Evolutionary conservation across 2,797 vertebrate genomes (phyloP).

Genomic region (Platalea minor): DNA sequence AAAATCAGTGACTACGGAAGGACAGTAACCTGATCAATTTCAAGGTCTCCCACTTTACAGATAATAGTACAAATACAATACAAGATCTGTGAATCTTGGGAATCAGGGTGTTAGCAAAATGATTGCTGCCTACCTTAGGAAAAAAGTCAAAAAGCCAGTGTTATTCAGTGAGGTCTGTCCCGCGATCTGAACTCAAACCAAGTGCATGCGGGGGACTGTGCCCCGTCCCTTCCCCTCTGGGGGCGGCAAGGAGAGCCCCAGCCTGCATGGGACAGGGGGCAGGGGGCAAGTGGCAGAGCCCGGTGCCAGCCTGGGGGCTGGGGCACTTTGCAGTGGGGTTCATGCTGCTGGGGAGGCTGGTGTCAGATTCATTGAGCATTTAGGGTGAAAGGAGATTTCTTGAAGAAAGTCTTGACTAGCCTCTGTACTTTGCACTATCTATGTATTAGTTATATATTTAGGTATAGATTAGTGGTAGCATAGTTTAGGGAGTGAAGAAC

Average conservation of each 20-base stretch:
- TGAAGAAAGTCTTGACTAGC: neutral
- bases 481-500: neutral
- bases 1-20: neutral
- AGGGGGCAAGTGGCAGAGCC: neutral
- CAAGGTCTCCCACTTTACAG: neutral
- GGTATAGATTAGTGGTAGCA: neutral
- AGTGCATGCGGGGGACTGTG: accelerated
- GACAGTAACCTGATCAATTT: neutral
- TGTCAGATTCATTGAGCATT: neutral
- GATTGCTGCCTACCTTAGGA: neutral
- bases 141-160: neutral
- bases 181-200: neutral
- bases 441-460: neutral
- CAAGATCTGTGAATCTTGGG: neutral
- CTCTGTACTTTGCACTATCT: neutral
- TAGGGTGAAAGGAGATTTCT: neutral
- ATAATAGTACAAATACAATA: neutral
- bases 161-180: neutral
- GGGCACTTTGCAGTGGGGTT: neutral
- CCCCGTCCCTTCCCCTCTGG: accelerated
- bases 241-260: neutral
- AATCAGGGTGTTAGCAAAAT: neutral
- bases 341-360: neutral
- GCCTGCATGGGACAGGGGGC: neutral
- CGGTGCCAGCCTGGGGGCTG: accelerated